These are phyloP conservation scores for Malurus leucopterus DNA, from an alignment of 2,797 vertebrate genomes.

Conservation along the genomic window DNA sequence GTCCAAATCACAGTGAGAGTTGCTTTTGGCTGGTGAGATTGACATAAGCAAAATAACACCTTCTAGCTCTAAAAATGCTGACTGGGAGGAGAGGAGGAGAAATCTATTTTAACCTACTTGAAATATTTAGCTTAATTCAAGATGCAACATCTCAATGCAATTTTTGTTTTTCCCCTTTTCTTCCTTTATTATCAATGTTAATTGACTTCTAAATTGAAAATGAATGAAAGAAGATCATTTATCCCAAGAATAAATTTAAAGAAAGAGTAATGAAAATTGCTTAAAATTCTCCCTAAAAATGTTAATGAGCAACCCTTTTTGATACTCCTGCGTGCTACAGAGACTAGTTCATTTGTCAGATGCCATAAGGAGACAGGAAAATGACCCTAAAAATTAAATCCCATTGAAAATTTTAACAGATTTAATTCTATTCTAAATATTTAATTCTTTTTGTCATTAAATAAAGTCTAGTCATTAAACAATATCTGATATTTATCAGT, in stretches of 20 bases:
- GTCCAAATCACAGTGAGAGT: background rate
- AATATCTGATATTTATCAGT: background rate
- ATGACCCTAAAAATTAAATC: background rate
- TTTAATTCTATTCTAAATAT: background rate
- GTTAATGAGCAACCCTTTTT: background rate
- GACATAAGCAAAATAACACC: background rate
- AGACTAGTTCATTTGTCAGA: background rate
- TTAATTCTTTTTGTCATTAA: background rate
- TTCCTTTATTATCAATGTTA: background rate
- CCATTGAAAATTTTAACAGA: background rate
- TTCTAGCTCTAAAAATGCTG: background rate
- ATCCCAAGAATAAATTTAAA: background rate
- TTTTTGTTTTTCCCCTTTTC: background rate
- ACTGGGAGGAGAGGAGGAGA: background rate
- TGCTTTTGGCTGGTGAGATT: background rate
- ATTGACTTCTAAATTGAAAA: background rate
- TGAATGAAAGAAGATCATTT: background rate
- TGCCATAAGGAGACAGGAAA: background rate
- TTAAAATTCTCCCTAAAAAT: background rate
- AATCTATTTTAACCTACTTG: background rate
- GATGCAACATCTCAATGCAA: background rate
- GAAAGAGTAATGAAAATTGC: background rate
- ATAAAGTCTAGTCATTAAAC: background rate
- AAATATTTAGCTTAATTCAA: background rate
- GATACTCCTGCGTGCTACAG: background rate